Base-by-base conservation (phyloP, 2,113 vertebrate genomes). In the Oryzias javanicus region DNA sequence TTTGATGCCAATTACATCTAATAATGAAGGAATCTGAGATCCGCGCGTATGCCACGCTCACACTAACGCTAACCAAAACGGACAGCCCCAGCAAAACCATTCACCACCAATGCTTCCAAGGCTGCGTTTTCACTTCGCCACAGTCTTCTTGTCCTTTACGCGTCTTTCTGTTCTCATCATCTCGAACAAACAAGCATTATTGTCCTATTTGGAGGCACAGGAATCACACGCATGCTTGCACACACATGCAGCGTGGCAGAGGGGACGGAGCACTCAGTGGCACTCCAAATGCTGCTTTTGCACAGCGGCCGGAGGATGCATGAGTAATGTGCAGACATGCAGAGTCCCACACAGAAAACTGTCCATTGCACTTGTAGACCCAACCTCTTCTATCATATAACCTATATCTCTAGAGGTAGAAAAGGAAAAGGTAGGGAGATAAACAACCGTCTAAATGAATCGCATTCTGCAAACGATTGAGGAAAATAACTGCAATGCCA, bases 281-380 rank as follows among this genome's bases (percentile, higher is more conserved):
- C 73, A 78, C 71, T 81, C 70, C 48, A 19, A 79, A 57, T 52
- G 15, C 48, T 17, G 70, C 48, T 64, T 64, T 69, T 65, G 64
- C 53, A 22, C 48, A 72, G 65, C 40, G 61, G 81, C 80, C 80
- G 64, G 54, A 60, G 80, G 82, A 85, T 62, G 74, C 72, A 88
- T 88, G 83, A 88, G 81, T 88, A 85, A 89, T 80, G 71, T 64
- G 58, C 64, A 72, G 84, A 84, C 85, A 83, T 81, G 79, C 81
- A 78, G 59, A 80, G 64, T 70, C 76, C 54, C 18, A 67, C 75
- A 70, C 70, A 78, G 56, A 45, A 22, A 68, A 50, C 41, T 45
- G 54, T 40, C 16, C 42, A 45, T 52, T 78, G 41, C 58, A 29
- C 12, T 71, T 19, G 42, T 52, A 49, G 59, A 47, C 42, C 53